Conservation (phyloP, 2,113 vertebrate species). For the Lichenostomus cassidix region DNA sequence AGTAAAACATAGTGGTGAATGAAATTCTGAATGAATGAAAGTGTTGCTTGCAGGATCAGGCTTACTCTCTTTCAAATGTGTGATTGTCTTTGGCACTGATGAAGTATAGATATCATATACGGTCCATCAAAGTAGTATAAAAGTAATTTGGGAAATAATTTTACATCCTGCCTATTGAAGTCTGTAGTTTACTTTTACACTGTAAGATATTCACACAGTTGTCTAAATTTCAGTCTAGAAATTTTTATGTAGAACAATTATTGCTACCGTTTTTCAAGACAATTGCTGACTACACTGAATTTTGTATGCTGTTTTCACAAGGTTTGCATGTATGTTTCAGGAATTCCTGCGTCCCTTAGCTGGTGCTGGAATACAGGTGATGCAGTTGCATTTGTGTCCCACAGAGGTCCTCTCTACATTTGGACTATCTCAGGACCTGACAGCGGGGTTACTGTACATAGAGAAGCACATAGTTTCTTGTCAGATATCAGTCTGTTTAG, state of each 20-base stretch:
- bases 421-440: constrained; percentile 88
- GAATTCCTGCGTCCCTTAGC: constrained; percentile 86
- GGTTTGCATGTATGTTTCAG: constrained; percentile 70
- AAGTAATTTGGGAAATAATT: not conserved
- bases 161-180: not conserved
- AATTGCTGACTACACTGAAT: not conserved
- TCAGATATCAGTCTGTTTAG: constrained; percentile 93
- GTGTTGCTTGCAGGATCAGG: not conserved
- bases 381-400: constrained; percentile 88
- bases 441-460: constrained; percentile 85
- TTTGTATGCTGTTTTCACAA: not conserved
- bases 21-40: not conserved
- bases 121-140: not conserved
- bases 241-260: not conserved
- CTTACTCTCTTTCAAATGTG: not conserved
- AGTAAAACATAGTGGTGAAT: not conserved
- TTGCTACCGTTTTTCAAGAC: not conserved
- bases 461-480: constrained; percentile 92
- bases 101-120: not conserved
- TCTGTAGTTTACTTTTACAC: not conserved
- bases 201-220: not conserved
- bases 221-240: not conserved
- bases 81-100: not conserved
- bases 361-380: constrained; percentile 92
- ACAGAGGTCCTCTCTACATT: constrained; percentile 89